phyloP scores from a whole-genome alignment of 2,797 vertebrate genomes.

The Propithecus perrieri region DNA sequence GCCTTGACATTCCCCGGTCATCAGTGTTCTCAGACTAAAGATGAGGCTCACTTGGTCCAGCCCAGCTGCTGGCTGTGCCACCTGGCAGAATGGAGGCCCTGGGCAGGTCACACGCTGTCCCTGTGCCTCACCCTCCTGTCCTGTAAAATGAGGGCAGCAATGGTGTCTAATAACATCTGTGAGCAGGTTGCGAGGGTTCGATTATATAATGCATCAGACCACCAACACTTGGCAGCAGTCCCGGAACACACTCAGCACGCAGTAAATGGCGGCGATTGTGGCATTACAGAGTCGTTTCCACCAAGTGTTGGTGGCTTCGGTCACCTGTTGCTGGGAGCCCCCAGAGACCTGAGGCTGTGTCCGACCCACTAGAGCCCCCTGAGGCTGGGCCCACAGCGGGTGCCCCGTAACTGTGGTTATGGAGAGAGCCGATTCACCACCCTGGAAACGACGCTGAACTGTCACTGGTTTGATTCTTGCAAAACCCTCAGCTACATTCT shows the following conservation, averaged over 20 bases:
- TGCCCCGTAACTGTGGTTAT: rapidly evolving
- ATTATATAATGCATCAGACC: rapidly evolving
- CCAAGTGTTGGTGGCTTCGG: too few relatives aligned
- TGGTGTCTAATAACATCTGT: rapidly evolving
- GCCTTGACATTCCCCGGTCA: rapidly evolving
- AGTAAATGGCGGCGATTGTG: rapidly evolving
- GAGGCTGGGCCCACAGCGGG: rapidly evolving
- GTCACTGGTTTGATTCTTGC: neutral
- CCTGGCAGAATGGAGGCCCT: neutral
- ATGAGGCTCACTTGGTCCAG: rapidly evolving
- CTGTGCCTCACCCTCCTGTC: neutral
- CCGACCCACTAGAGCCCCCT: neutral
- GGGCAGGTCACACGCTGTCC: neutral
- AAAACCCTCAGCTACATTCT: neutral
- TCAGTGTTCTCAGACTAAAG: rapidly evolving
- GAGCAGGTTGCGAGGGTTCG: neutral
- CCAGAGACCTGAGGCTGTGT: rapidly evolving
- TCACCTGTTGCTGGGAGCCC: neutral
- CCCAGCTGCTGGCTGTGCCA: rapidly evolving
- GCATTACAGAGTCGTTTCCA: neutral
- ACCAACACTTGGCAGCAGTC: rapidly evolving
- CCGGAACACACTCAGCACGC: rapidly evolving
- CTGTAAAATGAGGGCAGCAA: neutral
- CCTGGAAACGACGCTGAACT: neutral
- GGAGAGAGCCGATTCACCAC: rapidly evolving